Evolutionary conservation across 1,140 invertebrate species (phyloP).

Genomic region (Cephus cinctus): DNA sequence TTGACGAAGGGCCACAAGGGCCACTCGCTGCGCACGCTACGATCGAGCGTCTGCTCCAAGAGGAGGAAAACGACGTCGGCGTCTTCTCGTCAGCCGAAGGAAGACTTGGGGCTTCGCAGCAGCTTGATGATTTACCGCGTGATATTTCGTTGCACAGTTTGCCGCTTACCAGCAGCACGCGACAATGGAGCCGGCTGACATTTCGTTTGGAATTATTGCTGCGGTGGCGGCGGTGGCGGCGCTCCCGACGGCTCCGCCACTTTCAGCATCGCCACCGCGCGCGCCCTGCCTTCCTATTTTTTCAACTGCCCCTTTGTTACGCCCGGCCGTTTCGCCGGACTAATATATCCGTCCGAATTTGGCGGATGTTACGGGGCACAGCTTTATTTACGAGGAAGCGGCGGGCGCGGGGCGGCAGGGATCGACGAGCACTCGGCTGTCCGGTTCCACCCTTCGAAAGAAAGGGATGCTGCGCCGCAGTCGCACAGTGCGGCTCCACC

Average conservation of each 20-base stretch:
- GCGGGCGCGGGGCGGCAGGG: too few relatives aligned
- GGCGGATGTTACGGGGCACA: too few relatives aligned
- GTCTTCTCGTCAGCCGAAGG: slow-evolving; percentile 8
- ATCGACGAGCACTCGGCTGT: too few relatives aligned
- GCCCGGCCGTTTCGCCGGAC: too few relatives aligned
- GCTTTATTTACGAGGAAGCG: too few relatives aligned
- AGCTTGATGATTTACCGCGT: slow-evolving; percentile 31
- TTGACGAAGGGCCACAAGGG: neutral
- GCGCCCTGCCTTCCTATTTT: too few relatives aligned
- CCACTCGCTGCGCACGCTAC: neutral
- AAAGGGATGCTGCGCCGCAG: too few relatives aligned
- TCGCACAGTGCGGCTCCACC: too few relatives aligned
- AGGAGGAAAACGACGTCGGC: slow-evolving; percentile 5
- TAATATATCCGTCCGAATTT: neutral
- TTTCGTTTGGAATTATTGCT: slow-evolving; percentile 29
- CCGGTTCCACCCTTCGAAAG: too few relatives aligned
- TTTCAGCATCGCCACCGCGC: neutral
- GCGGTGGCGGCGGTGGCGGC: neutral
- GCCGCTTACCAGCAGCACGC: slow-evolving; percentile 4
- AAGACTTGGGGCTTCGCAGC: too few relatives aligned
- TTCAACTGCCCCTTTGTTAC: too few relatives aligned
- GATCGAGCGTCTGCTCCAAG: slow-evolving; percentile 17
- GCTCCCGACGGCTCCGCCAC: neutral
- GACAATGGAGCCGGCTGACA: slow-evolving; percentile 28
- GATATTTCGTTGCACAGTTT: slow-evolving; percentile 24